Conservation (phyloP, 2,113 vertebrate species). For the Callaeas wilsoni region DNA sequence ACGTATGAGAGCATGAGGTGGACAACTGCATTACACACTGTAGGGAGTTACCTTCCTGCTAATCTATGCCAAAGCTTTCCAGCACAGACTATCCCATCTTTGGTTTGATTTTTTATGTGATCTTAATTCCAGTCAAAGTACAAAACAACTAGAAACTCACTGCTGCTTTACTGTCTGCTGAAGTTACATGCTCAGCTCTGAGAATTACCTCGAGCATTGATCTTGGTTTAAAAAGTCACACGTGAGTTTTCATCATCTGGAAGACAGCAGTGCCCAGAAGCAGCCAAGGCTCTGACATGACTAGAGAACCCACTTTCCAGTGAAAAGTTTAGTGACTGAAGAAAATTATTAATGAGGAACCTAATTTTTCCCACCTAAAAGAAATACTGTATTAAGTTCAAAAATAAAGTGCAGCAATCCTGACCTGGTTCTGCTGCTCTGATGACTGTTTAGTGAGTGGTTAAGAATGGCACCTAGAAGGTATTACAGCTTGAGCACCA, state of each 20-base stretch:
- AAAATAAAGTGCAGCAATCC: background rate
- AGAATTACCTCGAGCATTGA: background rate
- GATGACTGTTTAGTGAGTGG: background rate
- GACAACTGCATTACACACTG: background rate
- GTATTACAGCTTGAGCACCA: background rate
- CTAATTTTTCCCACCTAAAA: background rate
- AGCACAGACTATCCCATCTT: background rate
- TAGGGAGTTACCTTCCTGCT: background rate
- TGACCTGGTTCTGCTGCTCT: background rate
- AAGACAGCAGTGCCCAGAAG: background rate
- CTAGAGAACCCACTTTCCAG: background rate
- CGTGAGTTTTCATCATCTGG: background rate
- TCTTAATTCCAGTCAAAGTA: background rate
- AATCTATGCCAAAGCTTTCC: background rate
- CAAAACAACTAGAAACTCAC: background rate
- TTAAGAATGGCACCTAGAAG: background rate
- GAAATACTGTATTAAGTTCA: background rate
- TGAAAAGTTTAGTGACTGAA: background rate
- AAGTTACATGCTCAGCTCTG: background rate
- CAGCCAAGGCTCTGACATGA: background rate
- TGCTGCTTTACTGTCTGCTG: background rate
- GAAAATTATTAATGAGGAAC: background rate
- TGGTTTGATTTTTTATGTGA: background rate
- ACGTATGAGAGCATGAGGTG: fast-evolving
- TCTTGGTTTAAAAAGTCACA: background rate